Evolutionary conservation across 2,888 invertebrate species (phyloP), one percentile per base, ranked within the genome.

Genomic region (Pycnomerus fuliginosus): DNA sequence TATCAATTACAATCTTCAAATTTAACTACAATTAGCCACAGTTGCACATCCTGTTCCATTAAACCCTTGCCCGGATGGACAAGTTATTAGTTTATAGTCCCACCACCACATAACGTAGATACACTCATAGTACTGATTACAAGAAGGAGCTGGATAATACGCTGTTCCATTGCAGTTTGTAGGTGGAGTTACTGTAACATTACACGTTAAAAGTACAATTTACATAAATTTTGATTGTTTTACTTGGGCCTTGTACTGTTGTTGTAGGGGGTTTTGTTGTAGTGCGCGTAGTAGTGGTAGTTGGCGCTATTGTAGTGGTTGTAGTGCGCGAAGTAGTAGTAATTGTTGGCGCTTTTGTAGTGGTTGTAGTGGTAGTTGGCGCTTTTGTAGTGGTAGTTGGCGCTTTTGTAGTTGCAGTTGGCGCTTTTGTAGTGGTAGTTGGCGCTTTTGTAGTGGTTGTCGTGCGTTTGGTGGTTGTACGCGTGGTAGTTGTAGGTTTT

Each of bases 61-160:
- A 15, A 34, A 41, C 5, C 27, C 41, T 27, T 41, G 41, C 1
- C 41, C 41, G 11, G n/a, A 28, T 7, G 41, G 33, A 32, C 41
- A 41, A 14, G 33, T 41, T 3, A 28, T n/a, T 3, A 41, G 4
- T 3, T 17, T 22, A 24, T 34, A 33, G 12, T 27, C 34, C 17
- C 25, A 41, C 41, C 41, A 41, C 41, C 41, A 41, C 41, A 41
- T 41, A 8, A 41, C 41, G 2, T 1, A 8, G 10, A 41, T 8
- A 17, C 41, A 41, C n/a, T 27, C 25, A 13, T 41, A 41, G 25
- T 41, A 41, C 23, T 41, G 33, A 22, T 41, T 27, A 11, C 41
- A 41, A 15, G 3, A 4, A 3, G 41, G 28, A 1, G 16, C 41
- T 2, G 41, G 33, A 20, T 7, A 20, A 20, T 20, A 7, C 5